These are phyloP conservation scores for Rhinatrema bivittatum DNA, from an alignment of 2,797 vertebrate species.

Conservation along the genomic window DNA sequence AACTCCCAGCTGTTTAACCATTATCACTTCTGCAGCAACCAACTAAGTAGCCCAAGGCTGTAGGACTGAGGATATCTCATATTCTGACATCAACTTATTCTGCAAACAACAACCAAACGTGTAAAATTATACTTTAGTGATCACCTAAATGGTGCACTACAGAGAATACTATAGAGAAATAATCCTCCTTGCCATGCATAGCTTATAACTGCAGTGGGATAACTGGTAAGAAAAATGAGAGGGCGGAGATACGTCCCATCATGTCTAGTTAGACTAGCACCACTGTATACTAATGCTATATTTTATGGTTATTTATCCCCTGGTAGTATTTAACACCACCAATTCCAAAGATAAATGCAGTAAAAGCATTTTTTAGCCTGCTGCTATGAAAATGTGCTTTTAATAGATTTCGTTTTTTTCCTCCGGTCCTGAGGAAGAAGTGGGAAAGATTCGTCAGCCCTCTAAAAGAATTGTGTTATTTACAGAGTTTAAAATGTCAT, in stretches of 20 bases:
- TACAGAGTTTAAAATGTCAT: slow-evolving; percentile 69
- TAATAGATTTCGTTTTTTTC: slow-evolving; percentile 54
- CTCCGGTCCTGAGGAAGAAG: slow-evolving; percentile 44
- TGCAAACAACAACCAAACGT: too few species aligned
- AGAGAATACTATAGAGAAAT: too few species aligned
- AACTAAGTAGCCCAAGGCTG: too few species aligned
- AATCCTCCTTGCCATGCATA: slow-evolving; percentile 7
- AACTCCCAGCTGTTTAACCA: too few species aligned
- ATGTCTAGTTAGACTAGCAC: slow-evolving; percentile 33
- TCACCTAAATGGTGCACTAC: too few species aligned
- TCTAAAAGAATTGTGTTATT: slow-evolving; percentile 59
- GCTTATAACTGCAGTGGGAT: slow-evolving; percentile 29
- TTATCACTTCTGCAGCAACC: too few species aligned
- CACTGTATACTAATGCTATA: slow-evolving; percentile 35
- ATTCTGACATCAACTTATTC: too few species aligned
- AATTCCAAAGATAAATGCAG: slow-evolving; percentile 44
- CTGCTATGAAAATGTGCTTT: slow-evolving; percentile 43
- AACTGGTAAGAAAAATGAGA: slow-evolving; percentile 41
- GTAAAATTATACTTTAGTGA: too few species aligned
- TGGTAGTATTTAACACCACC: slow-evolving; percentile 40
- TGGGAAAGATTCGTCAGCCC: slow-evolving; percentile 32
- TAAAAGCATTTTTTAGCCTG: slow-evolving; percentile 44
- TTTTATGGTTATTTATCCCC: slow-evolving; percentile 52
- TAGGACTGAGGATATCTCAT: too few species aligned
- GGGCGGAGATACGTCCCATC: slow-evolving; percentile 22